Percentiles rank a stretch among this genome's conserved stretches.
Conservation (phyloP, 2,797 vertebrate species). For the Artibeus jamaicensis region DNA sequence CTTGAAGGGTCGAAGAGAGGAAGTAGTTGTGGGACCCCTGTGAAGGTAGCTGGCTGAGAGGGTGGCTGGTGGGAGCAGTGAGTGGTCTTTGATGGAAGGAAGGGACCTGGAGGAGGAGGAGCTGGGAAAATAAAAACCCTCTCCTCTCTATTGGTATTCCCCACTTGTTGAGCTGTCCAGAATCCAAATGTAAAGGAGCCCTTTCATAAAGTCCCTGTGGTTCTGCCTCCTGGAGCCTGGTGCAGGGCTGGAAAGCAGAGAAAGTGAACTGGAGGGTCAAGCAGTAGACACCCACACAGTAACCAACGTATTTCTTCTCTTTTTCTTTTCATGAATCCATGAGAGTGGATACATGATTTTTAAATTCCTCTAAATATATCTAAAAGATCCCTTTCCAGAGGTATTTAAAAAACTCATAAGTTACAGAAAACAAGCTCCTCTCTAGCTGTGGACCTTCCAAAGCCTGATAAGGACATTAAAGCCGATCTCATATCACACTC, state of each 20-base stretch:
- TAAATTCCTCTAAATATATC: background rate
- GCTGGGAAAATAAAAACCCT: background rate
- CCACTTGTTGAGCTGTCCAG: background rate
- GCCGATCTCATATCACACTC: background rate
- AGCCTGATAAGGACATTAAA: constrained; percentile 12
- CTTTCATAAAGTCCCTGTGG: background rate
- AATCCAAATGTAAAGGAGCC: background rate
- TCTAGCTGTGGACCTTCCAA: background rate
- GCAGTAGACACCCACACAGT: background rate
- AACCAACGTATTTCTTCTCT: background rate
- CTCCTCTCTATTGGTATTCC: background rate
- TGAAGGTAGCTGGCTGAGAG: background rate
- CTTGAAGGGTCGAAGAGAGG: background rate
- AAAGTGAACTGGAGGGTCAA: background rate
- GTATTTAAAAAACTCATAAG: background rate
- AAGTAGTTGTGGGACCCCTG: background rate
- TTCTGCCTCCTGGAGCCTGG: background rate
- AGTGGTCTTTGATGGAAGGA: background rate
- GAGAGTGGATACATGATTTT: background rate
- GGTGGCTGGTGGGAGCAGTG: background rate
- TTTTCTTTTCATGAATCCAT: background rate
- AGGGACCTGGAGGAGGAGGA: background rate
- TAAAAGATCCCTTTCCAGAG: background rate
- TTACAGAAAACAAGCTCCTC: background rate
- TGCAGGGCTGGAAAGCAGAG: background rate